phyloP scores from a whole-genome alignment of 2,888 invertebrate genomes.

The Melanostoma mellinum region DNA sequence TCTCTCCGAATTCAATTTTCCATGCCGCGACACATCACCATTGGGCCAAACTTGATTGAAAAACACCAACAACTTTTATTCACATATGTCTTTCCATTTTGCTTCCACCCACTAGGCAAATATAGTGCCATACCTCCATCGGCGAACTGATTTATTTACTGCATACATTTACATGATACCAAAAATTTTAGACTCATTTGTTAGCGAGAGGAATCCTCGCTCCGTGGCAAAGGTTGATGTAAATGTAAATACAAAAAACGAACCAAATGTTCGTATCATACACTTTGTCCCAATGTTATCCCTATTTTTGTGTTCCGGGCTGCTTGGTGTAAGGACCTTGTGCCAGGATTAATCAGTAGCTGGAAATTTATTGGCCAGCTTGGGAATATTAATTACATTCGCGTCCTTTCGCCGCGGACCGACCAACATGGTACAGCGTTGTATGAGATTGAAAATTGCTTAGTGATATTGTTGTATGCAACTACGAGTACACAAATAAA shows the following conservation, averaged over 20 bases:
- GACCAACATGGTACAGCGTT: too few species aligned
- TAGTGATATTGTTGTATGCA: too few species aligned
- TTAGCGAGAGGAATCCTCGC: conserved; percentile 9
- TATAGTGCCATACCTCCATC: conserved; percentile 21
- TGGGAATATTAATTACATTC: conserved; percentile 76
- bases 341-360: conserved; percentile 75
- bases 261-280: not conserved
- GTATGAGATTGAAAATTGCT: too few species aligned
- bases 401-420: not conserved
- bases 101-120: conserved; percentile 2
- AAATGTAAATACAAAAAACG: conserved; percentile 4
- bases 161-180: conserved; percentile 12
- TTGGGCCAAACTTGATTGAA: not conserved
- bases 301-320: conserved; percentile 24
- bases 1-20: not conserved
- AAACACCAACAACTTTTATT: not conserved
- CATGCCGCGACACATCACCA: not conserved
- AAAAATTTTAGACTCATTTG: conserved; percentile 40
- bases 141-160: conserved; percentile 47
- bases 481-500: too few species aligned
- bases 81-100: not conserved
- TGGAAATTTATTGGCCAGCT: conserved; percentile 76
- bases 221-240: not conserved
- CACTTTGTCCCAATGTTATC: conserved; percentile 5
- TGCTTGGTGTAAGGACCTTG: conserved; percentile 35